Conservation (phyloP, 2,888 invertebrate species). For the Drosophila maculinotata region DNA sequence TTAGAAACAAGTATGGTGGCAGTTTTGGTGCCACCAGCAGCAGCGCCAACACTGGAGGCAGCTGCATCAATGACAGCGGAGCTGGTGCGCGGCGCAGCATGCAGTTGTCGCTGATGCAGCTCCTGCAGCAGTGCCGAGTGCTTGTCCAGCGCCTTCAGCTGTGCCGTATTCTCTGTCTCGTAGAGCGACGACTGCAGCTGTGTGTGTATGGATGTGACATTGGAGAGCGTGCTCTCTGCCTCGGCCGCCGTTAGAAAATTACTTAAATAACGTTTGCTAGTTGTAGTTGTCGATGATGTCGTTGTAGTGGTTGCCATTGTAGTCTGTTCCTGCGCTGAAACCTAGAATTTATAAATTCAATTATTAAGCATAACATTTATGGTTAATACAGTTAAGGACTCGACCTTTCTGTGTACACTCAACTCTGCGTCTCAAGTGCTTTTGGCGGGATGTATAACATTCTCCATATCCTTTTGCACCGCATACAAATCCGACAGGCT, state of each 20-base stretch:
- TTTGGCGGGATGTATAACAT: slow-evolving; percentile 83
- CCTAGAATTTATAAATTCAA: slow-evolving; percentile 42
- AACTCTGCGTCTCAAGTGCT: slow-evolving; percentile 85
- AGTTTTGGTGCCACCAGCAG: slow-evolving; percentile 80
- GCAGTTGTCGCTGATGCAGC: slow-evolving; percentile 72
- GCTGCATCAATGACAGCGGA: slow-evolving; percentile 35
- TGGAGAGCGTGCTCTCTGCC: slow-evolving; percentile 84
- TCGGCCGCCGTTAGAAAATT: slow-evolving; percentile 75
- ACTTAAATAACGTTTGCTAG: slow-evolving; percentile 77
- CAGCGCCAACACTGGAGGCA: slow-evolving; percentile 29
- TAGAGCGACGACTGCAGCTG: slow-evolving; percentile 84
- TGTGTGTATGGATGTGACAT: slow-evolving; percentile 85
- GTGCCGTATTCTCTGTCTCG: slow-evolving; percentile 76
- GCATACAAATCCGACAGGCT: slow-evolving; percentile 83
- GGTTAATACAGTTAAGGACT: background rate
- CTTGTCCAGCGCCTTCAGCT: slow-evolving; percentile 76
- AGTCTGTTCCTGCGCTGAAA: slow-evolving; percentile 82
- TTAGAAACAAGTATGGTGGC: slow-evolving; percentile 85
- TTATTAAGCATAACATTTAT: background rate
- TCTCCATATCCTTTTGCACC: slow-evolving; percentile 85
- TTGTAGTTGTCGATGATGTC: slow-evolving; percentile 70
- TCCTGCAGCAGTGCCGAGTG: slow-evolving; percentile 79
- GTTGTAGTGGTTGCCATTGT: slow-evolving; percentile 75
- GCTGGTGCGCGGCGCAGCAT: slow-evolving; percentile 45
- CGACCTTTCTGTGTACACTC: slow-evolving; percentile 81